Percentiles rank a stretch among this genome's conserved stretches.
phyloP scores from a whole-genome alignment of 2,888 invertebrate genomes.

The Byasa hedistus region DNA sequence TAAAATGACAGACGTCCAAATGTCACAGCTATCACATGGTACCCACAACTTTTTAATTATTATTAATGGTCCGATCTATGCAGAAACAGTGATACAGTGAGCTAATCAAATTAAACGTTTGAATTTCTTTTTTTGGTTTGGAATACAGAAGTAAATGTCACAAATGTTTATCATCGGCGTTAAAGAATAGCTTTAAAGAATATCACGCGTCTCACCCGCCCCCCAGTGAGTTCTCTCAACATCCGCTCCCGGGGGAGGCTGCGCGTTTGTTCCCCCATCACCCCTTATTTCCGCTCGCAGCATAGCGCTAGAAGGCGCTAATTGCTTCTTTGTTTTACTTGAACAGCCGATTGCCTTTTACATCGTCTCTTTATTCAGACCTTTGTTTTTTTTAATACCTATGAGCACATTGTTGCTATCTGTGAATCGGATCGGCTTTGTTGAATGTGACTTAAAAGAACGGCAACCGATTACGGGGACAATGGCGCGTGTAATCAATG shows the following conservation, averaged over 20 bases:
- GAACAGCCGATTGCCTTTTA: constrained; percentile 45
- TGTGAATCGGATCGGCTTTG: not conserved
- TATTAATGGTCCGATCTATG: too few relatives aligned
- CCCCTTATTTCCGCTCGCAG: constrained; percentile 45
- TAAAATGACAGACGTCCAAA: too few relatives aligned
- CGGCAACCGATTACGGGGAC: not conserved
- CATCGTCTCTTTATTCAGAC: constrained; percentile 36
- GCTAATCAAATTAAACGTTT: too few relatives aligned
- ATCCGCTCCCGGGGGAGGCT: constrained; percentile 57
- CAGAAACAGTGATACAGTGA: too few relatives aligned
- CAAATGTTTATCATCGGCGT: constrained; percentile 41
- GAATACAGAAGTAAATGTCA: constrained; percentile 26
- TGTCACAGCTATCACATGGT: too few relatives aligned
- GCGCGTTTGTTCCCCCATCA: constrained; percentile 60
- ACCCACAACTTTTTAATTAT: too few relatives aligned
- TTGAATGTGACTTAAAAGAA: not conserved
- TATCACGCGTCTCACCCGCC: constrained; percentile 60
- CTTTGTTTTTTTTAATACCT: constrained; percentile 27
- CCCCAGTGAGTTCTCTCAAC: constrained; percentile 71
- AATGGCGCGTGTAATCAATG: not conserved
- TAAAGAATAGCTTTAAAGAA: constrained; percentile 65
- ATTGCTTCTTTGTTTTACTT: constrained; percentile 72
- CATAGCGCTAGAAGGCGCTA: constrained; percentile 49
- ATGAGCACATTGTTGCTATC: constrained; percentile 18
- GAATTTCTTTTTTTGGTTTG: too few relatives aligned